Evolutionary conservation across 2,888 invertebrate genomes (phyloP), one percentile per base, ranked within the genome.

Genomic region (Cephus pygmeus): DNA sequence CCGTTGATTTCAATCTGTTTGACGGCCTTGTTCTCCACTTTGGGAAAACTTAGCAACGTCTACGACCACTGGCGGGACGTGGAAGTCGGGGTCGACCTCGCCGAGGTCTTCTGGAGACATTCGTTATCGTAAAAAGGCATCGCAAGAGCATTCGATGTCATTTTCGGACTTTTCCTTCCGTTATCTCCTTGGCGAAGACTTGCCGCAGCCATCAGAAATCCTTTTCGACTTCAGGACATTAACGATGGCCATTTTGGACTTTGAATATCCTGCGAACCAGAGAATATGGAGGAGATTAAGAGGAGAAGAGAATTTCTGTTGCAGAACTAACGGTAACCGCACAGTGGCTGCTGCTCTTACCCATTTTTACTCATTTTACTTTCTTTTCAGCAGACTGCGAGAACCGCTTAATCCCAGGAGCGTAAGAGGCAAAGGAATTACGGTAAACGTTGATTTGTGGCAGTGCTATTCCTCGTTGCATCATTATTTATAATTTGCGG

Each of bases 401-500:
- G 83, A 85, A 84, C 82, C 85, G 83, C 83, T 87, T 86, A 87
- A 87, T 87, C 87, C 87, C 81, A 33, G 69, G 31, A 69, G 69
- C 33, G 69, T 69, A 69, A 69, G 30, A 69, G 69, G 69, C 69
- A 69, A 69, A 69, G 86, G 87, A 88, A 88, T 88, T 87, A 87
- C 86, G 77, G 86, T 82, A 87, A 88, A 88, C 86, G 85, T 87
- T 88, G 88, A 88, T 88, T 88, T 88, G 88, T 88, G 86, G 85
- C 79, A 82, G 82, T 78, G 82, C 80, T 81, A 40, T 76, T 79
- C 76, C 79, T 79, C 76, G 79, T 78, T 80, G 79, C 80, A 84
- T 85, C 86, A 88, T 88, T 88, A 88, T 87, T 88, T 88, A 88
- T 88, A 88, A 88, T 88, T 88, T 88, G 87, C 81, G 85, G 82